These are phyloP conservation scores for Eremobia ochroleuca DNA, from an alignment of 2,888 invertebrate genomes.

Conservation along the genomic window DNA sequence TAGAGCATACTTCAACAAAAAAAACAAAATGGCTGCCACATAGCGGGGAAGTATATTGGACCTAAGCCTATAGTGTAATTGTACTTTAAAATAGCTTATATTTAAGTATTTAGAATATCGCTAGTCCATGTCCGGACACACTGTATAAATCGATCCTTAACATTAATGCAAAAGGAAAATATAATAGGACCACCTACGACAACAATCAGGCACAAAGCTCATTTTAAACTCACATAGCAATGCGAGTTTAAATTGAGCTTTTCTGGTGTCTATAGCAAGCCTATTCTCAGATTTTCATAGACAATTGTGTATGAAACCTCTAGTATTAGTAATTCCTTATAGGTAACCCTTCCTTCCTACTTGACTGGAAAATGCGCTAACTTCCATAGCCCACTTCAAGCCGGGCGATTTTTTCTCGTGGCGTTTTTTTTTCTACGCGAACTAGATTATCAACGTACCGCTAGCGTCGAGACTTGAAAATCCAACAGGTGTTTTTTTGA, in stretches of 20 bases:
- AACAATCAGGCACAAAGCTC: background rate
- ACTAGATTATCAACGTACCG: background rate
- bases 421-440: background rate
- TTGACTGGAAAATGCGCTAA: background rate
- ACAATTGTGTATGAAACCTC: constrained; percentile 1
- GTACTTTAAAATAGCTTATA: no score
- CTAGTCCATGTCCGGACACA: no score
- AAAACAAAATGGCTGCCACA: no score
- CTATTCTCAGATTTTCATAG: background rate
- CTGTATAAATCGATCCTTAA: background rate
- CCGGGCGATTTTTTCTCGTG: background rate
- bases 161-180: background rate
- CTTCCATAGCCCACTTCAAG: background rate
- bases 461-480: background rate
- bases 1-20: no score
- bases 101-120: no score
- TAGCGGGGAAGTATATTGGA: no score
- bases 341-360: no score
- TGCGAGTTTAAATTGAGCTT: background rate
- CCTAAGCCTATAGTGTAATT: no score
- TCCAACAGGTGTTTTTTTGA: background rate
- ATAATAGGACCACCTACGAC: background rate
- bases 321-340: constrained; percentile 47
- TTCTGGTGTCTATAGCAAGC: background rate
- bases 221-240: background rate